phyloP scores from a whole-genome alignment of 1,140 invertebrate genomes.

The Drosophila santomea region DNA sequence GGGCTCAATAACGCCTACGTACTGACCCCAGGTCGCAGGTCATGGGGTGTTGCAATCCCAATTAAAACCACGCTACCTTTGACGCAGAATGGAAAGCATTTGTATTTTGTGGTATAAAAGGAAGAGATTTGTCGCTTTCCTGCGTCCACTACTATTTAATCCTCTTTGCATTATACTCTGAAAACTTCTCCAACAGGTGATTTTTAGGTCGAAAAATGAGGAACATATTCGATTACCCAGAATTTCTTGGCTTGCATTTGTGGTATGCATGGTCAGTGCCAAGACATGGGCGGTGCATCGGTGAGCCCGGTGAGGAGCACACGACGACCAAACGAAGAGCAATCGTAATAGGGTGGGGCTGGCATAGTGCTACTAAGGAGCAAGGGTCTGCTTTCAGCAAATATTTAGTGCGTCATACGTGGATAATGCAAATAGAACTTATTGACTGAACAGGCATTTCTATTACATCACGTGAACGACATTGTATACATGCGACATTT shows the following conservation, averaged over 20 bases:
- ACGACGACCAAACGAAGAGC: conserved; percentile 1
- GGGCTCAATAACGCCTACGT: conserved; percentile 53
- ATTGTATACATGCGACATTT: no score
- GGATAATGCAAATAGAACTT: conserved; percentile 9
- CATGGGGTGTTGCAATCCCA: conserved; percentile 24
- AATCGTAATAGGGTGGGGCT: conserved; percentile 21
- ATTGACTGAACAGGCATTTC: no score
- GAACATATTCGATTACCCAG: no score
- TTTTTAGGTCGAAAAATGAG: background rate
- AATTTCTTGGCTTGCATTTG: no score
- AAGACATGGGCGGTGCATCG: background rate
- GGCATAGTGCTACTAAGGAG: conserved; percentile 12
- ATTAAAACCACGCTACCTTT: conserved; percentile 16
- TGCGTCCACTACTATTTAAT: no score
- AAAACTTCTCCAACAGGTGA: conserved; percentile 15
- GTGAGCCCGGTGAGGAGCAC: background rate
- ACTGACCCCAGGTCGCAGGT: conserved; percentile 30
- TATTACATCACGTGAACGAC: no score
- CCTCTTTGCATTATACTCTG: background rate
- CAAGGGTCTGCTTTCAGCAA: conserved; percentile 7
- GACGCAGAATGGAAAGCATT: background rate
- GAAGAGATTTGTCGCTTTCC: background rate
- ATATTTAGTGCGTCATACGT: background rate
- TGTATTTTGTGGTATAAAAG: background rate
- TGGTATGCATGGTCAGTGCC: background rate